These are phyloP conservation scores for Hippopotamus amphibius DNA, from an alignment of 2,113 vertebrate genomes.

Conservation along the genomic window DNA sequence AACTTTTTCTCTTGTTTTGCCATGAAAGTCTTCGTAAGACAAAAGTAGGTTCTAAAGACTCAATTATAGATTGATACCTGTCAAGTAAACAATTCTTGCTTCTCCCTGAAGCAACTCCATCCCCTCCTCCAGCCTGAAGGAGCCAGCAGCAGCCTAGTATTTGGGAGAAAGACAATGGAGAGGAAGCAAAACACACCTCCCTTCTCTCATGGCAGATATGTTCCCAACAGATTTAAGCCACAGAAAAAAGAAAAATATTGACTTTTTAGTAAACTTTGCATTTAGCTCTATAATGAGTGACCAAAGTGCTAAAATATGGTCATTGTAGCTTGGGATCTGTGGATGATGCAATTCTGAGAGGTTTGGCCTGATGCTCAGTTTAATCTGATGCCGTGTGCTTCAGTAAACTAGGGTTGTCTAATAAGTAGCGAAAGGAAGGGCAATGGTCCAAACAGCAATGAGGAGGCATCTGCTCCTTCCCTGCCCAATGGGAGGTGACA, in stretches of 20 bases:
- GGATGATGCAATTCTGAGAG: background rate
- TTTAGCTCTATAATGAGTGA: background rate
- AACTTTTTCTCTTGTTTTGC: background rate
- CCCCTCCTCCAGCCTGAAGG: background rate
- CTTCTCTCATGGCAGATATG: background rate
- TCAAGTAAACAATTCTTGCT: background rate
- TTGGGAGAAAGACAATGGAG: background rate
- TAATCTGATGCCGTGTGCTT: background rate
- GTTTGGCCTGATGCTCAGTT: background rate
- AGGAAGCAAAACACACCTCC: background rate
- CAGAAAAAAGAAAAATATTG: background rate
- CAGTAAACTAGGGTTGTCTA: background rate
- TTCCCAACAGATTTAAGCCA: background rate
- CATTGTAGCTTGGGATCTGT: background rate
- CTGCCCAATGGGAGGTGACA: background rate
- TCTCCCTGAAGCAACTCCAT: background rate
- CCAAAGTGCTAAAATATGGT: background rate
- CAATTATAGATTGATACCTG: background rate
- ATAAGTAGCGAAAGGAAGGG: background rate
- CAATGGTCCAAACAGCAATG: background rate
- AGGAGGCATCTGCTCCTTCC: background rate
- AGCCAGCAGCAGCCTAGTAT: background rate
- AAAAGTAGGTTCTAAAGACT: background rate
- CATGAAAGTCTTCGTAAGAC: background rate
- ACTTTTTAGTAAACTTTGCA: background rate